Evolutionary conservation across 2,888 invertebrate species (phyloP).

Genomic region (Arrhopalites spinosus): DNA sequence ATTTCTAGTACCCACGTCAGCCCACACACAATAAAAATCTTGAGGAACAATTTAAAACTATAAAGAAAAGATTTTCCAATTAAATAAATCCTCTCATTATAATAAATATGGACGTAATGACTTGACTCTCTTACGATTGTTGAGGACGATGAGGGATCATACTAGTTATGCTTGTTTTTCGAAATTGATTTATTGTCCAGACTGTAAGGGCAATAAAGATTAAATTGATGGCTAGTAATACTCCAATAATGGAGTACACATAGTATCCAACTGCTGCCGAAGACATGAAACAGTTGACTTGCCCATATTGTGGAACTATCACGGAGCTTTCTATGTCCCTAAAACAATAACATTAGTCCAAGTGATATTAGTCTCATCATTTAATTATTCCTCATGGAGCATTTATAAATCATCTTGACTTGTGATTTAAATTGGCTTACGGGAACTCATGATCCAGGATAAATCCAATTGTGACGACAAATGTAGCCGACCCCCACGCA

Average conservation of each 20-base stretch:
- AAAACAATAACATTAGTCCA: background rate
- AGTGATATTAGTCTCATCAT: conserved; percentile 3
- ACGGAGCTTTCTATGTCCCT: conserved; percentile 31
- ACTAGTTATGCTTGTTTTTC: conserved; percentile 10
- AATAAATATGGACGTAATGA: no score
- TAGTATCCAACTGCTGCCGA: conserved; percentile 30
- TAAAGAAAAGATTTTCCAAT: background rate
- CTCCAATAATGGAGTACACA: conserved; percentile 31
- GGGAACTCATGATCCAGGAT: conserved; percentile 25
- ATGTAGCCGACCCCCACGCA: conserved; percentile 16
- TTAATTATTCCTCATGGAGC: no score
- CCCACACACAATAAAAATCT: conserved; percentile 53
- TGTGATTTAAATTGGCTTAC: no score
- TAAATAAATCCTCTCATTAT: background rate
- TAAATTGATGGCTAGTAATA: conserved; percentile 31
- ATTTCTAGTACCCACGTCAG: conserved; percentile 54
- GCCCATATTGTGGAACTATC: conserved; percentile 36
- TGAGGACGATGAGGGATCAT: conserved; percentile 6
- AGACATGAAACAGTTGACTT: conserved; percentile 28
- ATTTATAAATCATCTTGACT: no score
- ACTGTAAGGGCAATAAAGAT: conserved; percentile 35
- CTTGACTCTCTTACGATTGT: conserved; percentile 42
- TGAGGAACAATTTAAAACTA: conserved; percentile 49
- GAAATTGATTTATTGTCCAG: conserved; percentile 31
- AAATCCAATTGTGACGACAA: conserved; percentile 21